Evolutionary conservation across 2,888 invertebrate genomes (phyloP), one percentile per base, ranked within the genome.

Genomic region (Nomada hirtipes): DNA sequence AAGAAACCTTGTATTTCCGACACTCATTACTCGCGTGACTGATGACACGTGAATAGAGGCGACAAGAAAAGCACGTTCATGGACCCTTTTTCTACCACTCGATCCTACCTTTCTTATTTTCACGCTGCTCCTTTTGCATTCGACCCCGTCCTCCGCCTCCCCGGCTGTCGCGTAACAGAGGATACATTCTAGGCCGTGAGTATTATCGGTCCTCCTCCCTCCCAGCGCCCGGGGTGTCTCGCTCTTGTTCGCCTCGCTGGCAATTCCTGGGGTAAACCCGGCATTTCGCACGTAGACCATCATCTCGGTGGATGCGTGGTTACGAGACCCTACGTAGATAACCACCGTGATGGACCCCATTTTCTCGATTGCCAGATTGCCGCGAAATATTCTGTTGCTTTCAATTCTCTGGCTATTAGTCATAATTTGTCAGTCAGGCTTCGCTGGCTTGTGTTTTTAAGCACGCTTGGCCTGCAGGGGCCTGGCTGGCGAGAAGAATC

Each of bases 11-110:
- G 91, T 90, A 91, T 90, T 90, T 92, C 91, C 91, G 89, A 91
- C 89, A 89, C 90, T 92, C 91, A 91, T 92, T 92, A 91, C 87
- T 84, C 87, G 89, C 89, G 89, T 91, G 90, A 92, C 92, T 91
- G 91, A 92, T 92, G 92, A 91, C 91, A 90, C 90, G 86, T 88
- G 90, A 89, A 89, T 88, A 89, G 88, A 88, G 84, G 86, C 87
- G 89, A 91, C 89, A 89, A 91, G 89, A 91, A 91, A 86, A 88
- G 86, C 85, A 88, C 84, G 84, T 75, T 82, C 84, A 78, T 64
- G 74, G 67, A 47, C 72, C 36, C 76, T 87, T 79, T 82, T 83
- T 83, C 71, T 78, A 75, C 63, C 55, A 36, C 72, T 70, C 68
- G 73, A 29, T 67, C 73, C 61, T 47, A n/a, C 59, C 60, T 53